Evolutionary conservation across 2,113 vertebrate species (phyloP), one percentile per base, ranked within the genome.

Genomic region (Nesoenas mayeri): DNA sequence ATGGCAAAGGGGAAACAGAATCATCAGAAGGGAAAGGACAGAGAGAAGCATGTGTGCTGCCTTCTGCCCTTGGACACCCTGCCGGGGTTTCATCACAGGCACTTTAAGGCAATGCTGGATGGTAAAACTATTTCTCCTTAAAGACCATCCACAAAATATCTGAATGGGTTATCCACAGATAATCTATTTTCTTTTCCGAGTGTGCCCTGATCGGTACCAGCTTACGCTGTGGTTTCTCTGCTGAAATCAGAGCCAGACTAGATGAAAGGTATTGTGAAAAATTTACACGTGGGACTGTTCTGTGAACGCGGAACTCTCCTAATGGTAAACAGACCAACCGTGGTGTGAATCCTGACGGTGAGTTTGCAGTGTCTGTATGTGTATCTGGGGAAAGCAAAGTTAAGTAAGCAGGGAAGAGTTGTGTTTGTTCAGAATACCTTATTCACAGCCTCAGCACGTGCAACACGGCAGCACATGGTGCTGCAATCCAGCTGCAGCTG

Each of bases 191-290:
- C 65, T 34, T 64, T 40, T 31, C 62, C 1, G 3, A 89, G 78
- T 66, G 70, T 81, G 50, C 91, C 92, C 95, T 70, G 94, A 86
- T 62, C 10, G 28, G 89, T 91, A 60, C 94, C 69, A 1, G 0
- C 36, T 91, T 6, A 69, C 0, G 15, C 94, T 95, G 95, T 61
- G 93, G 91, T 87, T 96, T 87, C 78, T 87, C 65, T 89, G 89
- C 91, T 94, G 86, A 93, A 91, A 92, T 82, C 74, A 38, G 84
- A 96, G 89, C 94, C 91, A 87, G 95, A 79, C 71, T 70, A 79
- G 96, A 96, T 93, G 93, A 96, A 94, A 96, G 91, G 88, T 92
- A 91, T 25, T 36, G 73, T 96, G 96, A 97, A 95, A 97, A 94
- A 97, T 95, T 92, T 79, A 72, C 91, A 88, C 71, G 9, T 88